Percentiles rank a stretch among this genome's conserved stretches.
Conservation (phyloP, 1,140 invertebrate species). For the Penaeus chinensis region DNA sequence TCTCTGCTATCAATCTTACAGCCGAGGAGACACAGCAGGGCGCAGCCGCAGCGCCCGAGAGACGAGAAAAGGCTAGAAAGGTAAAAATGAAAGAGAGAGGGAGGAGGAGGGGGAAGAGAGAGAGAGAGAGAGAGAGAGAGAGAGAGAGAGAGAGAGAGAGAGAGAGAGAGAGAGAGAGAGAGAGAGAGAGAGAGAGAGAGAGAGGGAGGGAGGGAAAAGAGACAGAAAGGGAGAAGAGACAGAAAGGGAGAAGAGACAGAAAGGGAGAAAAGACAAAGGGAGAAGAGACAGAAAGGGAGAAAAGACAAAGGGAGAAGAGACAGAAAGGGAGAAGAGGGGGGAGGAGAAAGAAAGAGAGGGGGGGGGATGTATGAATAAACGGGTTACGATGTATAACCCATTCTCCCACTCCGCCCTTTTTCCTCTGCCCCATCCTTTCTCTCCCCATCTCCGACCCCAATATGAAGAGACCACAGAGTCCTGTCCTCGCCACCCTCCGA, state of each 20-base stretch:
- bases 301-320: not conserved
- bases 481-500: too few species aligned
- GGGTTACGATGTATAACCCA: too few species aligned
- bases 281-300: not conserved
- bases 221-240: not conserved
- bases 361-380: too few species aligned
- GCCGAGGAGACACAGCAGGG: not conserved
- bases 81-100: not conserved
- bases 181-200: not conserved
- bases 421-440: too few species aligned
- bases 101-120: not conserved
- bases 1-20: too few species aligned
- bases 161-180: not conserved
- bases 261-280: not conserved
- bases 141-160: not conserved
- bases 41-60: not conserved
- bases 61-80: not conserved
- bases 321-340: not conserved
- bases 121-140: not conserved
- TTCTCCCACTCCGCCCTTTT: too few species aligned
- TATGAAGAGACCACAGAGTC: too few species aligned
- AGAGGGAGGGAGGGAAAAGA: not conserved
- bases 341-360: not conserved
- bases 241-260: too few species aligned
- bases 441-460: too few species aligned